Base-by-base conservation (phyloP, 2,113 vertebrate species). In the Halcyon malimbica region DNA sequence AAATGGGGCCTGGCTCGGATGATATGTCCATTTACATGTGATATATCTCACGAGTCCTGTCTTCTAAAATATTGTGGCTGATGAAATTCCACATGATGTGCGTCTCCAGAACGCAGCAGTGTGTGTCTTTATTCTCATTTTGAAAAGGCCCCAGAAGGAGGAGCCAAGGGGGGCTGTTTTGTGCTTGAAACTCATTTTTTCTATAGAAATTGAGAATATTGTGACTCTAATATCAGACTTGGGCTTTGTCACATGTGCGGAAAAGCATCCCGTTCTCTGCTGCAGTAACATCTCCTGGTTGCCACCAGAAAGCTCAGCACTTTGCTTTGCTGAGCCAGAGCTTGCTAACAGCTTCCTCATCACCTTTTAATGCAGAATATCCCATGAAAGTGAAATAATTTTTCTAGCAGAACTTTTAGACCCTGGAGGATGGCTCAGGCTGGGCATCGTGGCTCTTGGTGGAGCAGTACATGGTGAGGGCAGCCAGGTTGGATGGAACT, bases 21-120 rank as follows among this genome's bases (percentile, higher is more conserved):
- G 99, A 98, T 99, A 98, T 99, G 99, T 99, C 98, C 99, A 98
- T 99, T 99, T 98, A 98, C 98, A 98, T 99, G 98, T 99, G 99
- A 99, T 99, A 99, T 99, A 99, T 99, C 99, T 99, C 98, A 98
- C 95, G 95, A 96, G 97, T 96, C 98, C 98, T 98, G 97, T 97
- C 97, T 94, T 95, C 84, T 54, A 96, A 96, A 98, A 98, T 97
- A 97, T 94, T 97, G 98, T 96, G 92, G 93, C 94, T 97, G 97
- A 97, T 98, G 97, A 97, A 97, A 98, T 98, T 98, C 97, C 97
- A 94, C 96, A 95, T 97, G 97, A 97, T 93, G 97, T 94, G 96
- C 95, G 92, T 91, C 95, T 91, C 94, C 94, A 90, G 96, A 96
- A 91, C 97, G 97, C 94, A 87, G 94, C 92, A 74, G 90, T 89